phyloP scores from a whole-genome alignment of 2,888 invertebrate species.

The Deilephila elpenor region DNA sequence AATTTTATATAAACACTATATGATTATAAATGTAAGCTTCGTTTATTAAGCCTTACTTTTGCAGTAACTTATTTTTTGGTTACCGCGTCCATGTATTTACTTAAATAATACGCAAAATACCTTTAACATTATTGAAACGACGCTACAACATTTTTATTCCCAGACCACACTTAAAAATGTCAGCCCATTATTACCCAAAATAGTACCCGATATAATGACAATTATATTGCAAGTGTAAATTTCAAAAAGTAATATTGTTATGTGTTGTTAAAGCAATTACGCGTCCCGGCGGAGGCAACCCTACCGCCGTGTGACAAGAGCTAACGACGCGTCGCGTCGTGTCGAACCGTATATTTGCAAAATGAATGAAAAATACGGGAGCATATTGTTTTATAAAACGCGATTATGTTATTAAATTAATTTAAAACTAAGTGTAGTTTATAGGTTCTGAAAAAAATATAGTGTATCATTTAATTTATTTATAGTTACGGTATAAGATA shows the following conservation, averaged over 20 bases:
- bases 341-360: constrained; percentile 49
- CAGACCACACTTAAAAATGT: background rate
- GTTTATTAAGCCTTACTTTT: no score
- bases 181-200: background rate
- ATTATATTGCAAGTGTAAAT: constrained; percentile 20
- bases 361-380: constrained; percentile 36
- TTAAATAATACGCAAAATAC: no score
- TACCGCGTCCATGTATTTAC: no score
- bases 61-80: no score
- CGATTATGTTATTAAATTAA: background rate
- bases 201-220: background rate
- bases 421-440: no score
- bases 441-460: no score
- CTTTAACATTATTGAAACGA: background rate
- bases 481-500: no score
- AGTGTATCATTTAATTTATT: no score
- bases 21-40: no score
- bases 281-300: constrained; percentile 59
- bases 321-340: constrained; percentile 64
- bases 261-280: constrained; percentile 34
- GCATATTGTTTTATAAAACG: background rate
- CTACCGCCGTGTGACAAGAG: constrained; percentile 67
- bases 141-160: background rate
- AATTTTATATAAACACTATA: no score
- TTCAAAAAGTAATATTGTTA: constrained; percentile 27